Percentiles rank a stretch among this genome's conserved stretches.
Evolutionary conservation across 2,113 vertebrate species (phyloP).

Genomic region (Bathybates hornii): DNA sequence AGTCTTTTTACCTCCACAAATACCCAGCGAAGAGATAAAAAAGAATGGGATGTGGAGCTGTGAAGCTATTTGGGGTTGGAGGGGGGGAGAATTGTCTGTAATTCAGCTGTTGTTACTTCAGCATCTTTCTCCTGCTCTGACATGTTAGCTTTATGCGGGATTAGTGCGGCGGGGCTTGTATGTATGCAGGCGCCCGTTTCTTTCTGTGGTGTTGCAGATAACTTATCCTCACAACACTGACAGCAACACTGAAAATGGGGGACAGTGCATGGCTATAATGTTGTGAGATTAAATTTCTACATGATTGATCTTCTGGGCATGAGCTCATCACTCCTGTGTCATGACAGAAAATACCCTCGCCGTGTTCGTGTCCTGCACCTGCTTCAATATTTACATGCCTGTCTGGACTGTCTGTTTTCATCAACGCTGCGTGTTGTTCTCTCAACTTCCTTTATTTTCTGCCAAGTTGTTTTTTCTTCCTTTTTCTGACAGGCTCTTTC

Average conservation of each 20-base stretch:
- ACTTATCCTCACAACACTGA: constrained; percentile 18
- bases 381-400: neutral
- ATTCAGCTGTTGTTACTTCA: constrained; percentile 16
- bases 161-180: neutral
- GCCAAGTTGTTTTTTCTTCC: neutral
- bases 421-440: neutral
- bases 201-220: constrained; percentile 14
- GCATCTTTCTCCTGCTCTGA: neutral
- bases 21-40: neutral
- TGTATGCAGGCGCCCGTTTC: neutral
- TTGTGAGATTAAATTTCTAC: constrained; percentile 35
- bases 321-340: neutral
- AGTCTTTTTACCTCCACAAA: neutral
- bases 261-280: constrained; percentile 8
- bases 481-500: neutral
- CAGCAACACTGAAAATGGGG: neutral
- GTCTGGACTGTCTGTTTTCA: constrained; percentile 4
- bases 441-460: neutral
- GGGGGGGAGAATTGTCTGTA: neutral
- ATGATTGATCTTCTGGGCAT: constrained; percentile 30
- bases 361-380: neutral
- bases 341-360: neutral
- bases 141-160: neutral
- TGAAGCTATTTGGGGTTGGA: neutral
- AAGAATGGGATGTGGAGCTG: neutral